Base-by-base conservation (phyloP, 2,888 invertebrate species). In the Clivina fossor region DNA sequence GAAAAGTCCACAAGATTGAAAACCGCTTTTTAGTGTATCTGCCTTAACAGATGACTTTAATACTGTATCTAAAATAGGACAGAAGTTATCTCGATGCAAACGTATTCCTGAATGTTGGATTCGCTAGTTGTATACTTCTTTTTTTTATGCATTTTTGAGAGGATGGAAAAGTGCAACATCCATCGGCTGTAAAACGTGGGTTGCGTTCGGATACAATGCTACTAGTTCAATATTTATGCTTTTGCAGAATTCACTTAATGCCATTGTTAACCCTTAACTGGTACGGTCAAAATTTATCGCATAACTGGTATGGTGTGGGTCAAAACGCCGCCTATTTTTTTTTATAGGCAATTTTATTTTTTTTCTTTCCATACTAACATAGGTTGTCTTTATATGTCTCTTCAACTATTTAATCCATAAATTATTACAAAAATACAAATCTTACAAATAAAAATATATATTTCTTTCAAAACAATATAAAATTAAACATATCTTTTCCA, bases 171-270 rank as follows among this genome's bases (percentile, higher is more conserved):
- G 62, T 11, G 65, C 65, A 3, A 71, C 69, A 58, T 74, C 71
- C 53, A 72, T 60, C 2, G 71, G 73, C 56, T 72, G 72, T 7
- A 72, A 54, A 7, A 72, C 62, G 57, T 72, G 71, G 2, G 71
- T 71, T 1, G 71, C 64, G 60, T 73, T 74, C 4, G 71, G 69
- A 22, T 62, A 65, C 11, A 74, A 59, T 26, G 68, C 64, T 44
- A 70, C 60, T 13, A 72, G 56, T 56, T 69, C 64, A 5, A 72
- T 73, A n/a, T 19, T 62, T 58, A 51, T 71, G 69, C 33, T 66
- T 51, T 60, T 58, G 57, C 72, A 74, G 65, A 74, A 74, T 30
- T 70, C 59, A 49, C 68, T 68, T 9, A 71, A 56, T 40, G 69
- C 65, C 54, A 70, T 56, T 8, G 68, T 69, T n/a, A n/a, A n/a